Evolutionary conservation across 2,888 invertebrate species (phyloP), one percentile per base, ranked within the genome.

Genomic region (Kuschelorhynchus macadamiae): DNA sequence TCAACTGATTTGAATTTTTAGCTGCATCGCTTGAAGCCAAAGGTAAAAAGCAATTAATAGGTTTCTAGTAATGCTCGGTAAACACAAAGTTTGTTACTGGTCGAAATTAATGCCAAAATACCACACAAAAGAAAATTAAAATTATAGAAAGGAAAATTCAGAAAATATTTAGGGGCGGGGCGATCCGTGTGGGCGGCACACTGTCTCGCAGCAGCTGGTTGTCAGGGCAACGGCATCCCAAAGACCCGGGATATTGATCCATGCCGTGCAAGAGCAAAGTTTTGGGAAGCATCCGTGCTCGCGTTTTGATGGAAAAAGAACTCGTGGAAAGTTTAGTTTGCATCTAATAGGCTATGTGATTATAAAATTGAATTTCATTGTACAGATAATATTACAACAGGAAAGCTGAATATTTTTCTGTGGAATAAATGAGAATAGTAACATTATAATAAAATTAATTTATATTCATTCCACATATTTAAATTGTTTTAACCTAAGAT

Each of bases 141-240:
- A 59, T 49, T 55, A 59, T 49, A 44, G 68, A 57, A 65, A 68
- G 42, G 68, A 71, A 72, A 64, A 69, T 49, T 60, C 65, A 50
- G 66, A 47, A 64, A 61, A 68, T 55, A 62, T 50, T 18, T 41
- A 11, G 17, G 44, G 47, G 69, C 44, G 67, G 62, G 52, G 62
- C 52, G 16, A 18, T 44, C 33, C 36, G 86, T 85, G 86, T 86
- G 84, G 86, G 87, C 87, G 88, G 86, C 87, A 87, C 87, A 87
- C 87, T 85, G 88, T 87, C 87, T 87, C 86, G 87, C 83, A 83
- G 84, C 83, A 86, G 85, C 86, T 83, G 81, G 87, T 88, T 83
- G 84, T 85, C 87, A 86, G 86, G 85, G 72, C 63, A 61, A 75
- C 75, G 68, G 67, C 67, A 64, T 63, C 71, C 74, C 73, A 71